Evolutionary conservation across 2,113 vertebrate genomes (phyloP), one percentile per base, ranked within the genome.

Genomic region (Cyanistes caeruleus): DNA sequence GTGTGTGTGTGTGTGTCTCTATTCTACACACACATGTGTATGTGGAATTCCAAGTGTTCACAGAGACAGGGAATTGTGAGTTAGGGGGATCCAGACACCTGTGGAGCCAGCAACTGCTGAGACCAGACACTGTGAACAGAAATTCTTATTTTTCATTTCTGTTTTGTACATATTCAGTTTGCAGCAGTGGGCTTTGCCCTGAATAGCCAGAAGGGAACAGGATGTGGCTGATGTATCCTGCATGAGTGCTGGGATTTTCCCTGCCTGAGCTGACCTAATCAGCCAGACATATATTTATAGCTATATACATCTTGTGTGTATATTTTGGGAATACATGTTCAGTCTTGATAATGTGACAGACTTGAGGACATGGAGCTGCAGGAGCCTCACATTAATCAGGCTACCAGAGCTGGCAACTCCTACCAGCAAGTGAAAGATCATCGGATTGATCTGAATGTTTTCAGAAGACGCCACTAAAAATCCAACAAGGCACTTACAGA

Each of bases 1-100:
- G 4, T 10, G 6, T 39, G 39, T 39, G 39, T 3, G 3, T 7
- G 4, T 10, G 7, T 30, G 1, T 65, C 13, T 60, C 16, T n/a
- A 9, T 19, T 74, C 56, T 82, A 48, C 18, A 48, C 1, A 3
- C 28, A 41, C 0, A 0, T 7, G 4, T 48, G 6, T 6, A 2
- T 18, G 46, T 5, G 21, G 43, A 86, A 72, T 63, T 35, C 13
- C 23, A 58, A 43, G 24, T 13, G 44, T 8, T 35, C 53, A 53
- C 10, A 75, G 9, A 22, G 13, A 28, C 16, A 72, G 9, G 17
- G 56, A 67, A 43, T 9, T 7, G 5, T 13, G 18, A 63, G 18
- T 16, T 11, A 27, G 13, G 24, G 13, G 10, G n/a, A 72, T 39
- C 20, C 31, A 48, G 5, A 12, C 1, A 1, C 22, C 31, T 37